These are phyloP conservation scores for Lysandra bellargus DNA, from an alignment of 2,888 invertebrate species.

Conservation along the genomic window DNA sequence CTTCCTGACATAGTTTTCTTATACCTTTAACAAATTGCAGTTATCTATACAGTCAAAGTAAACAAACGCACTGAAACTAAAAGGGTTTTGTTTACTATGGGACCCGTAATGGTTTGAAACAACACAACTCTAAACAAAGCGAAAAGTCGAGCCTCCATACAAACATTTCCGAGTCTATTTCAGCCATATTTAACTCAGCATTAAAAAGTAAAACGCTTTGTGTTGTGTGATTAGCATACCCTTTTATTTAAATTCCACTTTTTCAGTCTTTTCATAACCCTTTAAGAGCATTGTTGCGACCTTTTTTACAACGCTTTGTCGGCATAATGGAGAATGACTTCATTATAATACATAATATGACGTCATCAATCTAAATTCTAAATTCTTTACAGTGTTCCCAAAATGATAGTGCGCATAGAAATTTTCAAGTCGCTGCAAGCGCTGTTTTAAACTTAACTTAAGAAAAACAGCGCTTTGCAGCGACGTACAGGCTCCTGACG, in stretches of 20 bases:
- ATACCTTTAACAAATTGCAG: not conserved
- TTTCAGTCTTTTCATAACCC: conserved; percentile 21
- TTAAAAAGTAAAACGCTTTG: conserved; percentile 24
- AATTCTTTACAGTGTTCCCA: not conserved
- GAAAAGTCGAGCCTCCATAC: conserved; percentile 1
- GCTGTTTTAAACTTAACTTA: too few species aligned
- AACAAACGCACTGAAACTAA: conserved; percentile 36
- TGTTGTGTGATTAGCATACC: conserved; percentile 26
- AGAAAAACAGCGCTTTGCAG: too few species aligned
- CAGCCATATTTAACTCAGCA: conserved; percentile 15
- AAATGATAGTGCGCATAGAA: too few species aligned
- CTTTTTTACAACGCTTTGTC: not conserved
- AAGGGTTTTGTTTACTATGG: conserved; percentile 34
- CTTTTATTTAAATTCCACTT: conserved; percentile 23
- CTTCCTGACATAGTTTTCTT: not conserved
- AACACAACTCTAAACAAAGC: conserved; percentile 18
- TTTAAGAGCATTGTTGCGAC: conserved; percentile 16
- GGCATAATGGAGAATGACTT: not conserved
- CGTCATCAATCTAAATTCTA: conserved; percentile 8
- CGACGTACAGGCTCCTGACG: too few species aligned
- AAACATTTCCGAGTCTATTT: conserved; percentile 11
- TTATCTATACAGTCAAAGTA: conserved; percentile 31
- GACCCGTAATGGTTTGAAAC: conserved; percentile 1
- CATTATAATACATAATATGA: not conserved
- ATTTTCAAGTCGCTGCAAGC: too few species aligned